Evolutionary conservation across 1,140 invertebrate genomes (phyloP).

Genomic region (Palaemon carinicauda): DNA sequence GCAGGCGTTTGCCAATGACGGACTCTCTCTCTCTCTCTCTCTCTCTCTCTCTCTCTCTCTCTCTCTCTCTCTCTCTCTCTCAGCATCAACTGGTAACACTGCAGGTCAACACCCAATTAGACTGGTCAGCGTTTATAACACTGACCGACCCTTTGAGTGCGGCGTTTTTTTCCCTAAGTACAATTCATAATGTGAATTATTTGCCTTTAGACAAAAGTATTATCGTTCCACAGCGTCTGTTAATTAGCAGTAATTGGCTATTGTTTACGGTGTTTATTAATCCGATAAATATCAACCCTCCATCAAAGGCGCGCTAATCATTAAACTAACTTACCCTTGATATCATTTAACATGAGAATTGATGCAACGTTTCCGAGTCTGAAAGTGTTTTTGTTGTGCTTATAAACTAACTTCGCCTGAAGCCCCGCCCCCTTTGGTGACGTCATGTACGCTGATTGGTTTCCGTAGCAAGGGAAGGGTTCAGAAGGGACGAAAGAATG

Average conservation of each 20-base stretch:
- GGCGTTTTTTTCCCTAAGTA: background rate
- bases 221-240: background rate
- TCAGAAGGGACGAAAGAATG: too few species aligned
- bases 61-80: background rate
- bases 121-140: background rate
- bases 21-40: background rate
- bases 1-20: background rate
- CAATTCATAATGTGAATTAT: slow-evolving; percentile 20
- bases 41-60: background rate
- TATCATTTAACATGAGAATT: background rate
- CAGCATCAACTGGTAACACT: background rate
- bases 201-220: slow-evolving; percentile 36
- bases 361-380: background rate
- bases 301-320: slow-evolving; percentile 40
- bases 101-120: background rate
- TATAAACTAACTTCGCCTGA: too few species aligned
- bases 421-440: too few species aligned
- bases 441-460: too few species aligned
- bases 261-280: slow-evolving; percentile 44
- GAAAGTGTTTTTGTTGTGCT: background rate
- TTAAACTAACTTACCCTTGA: slow-evolving; percentile 29
- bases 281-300: slow-evolving; percentile 19
- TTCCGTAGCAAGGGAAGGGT: too few species aligned
- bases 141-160: background rate
- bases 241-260: slow-evolving; percentile 52